A percentile compares a stretch with the other conserved stretches of the same genome.
Evolutionary conservation across 2,888 invertebrate species (phyloP).

Genomic region (Drosophila greeni): DNA sequence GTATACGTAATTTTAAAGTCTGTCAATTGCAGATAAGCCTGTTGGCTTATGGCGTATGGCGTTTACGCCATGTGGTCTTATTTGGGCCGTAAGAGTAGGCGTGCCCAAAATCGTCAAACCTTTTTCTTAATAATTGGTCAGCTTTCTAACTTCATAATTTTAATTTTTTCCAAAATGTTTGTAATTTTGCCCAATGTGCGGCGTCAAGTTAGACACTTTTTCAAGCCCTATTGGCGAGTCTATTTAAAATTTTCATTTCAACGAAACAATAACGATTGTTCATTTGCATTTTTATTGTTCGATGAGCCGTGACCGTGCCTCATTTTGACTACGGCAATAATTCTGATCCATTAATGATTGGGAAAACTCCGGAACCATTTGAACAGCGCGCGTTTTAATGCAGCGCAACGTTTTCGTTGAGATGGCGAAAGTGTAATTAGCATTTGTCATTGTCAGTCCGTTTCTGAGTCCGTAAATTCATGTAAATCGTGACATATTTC

Average conservation of each 20-base stretch:
- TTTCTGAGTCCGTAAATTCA: constrained; percentile 37
- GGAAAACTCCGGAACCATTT: constrained; percentile 27
- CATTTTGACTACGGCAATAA: constrained; percentile 22
- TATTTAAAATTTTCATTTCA: constrained; percentile 1
- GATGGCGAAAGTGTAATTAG: constrained; percentile 42
- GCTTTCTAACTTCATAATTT: too few species aligned
- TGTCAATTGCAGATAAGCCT: too few species aligned
- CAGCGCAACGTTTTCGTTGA: constrained; percentile 17
- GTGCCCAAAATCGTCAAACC: too few species aligned
- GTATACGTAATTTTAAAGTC: too few species aligned
- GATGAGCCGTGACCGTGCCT: constrained; percentile 6
- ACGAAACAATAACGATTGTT: constrained; percentile 18
- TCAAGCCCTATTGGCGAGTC: background rate
- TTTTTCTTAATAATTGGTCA: too few species aligned
- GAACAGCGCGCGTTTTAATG: constrained; percentile 20
- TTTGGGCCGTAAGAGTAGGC: too few species aligned
- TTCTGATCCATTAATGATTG: constrained; percentile 28
- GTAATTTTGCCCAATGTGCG: too few species aligned
- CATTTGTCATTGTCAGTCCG: constrained; percentile 42
- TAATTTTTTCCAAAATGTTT: too few species aligned
- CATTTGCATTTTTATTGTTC: constrained; percentile 34
- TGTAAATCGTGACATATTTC: constrained; percentile 55
- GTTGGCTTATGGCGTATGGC: too few species aligned
- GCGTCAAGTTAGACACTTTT: background rate
- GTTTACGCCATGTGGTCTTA: too few species aligned